phyloP scores from a whole-genome alignment of 2,888 invertebrate genomes.

The Tetramorium bicarinatum region DNA sequence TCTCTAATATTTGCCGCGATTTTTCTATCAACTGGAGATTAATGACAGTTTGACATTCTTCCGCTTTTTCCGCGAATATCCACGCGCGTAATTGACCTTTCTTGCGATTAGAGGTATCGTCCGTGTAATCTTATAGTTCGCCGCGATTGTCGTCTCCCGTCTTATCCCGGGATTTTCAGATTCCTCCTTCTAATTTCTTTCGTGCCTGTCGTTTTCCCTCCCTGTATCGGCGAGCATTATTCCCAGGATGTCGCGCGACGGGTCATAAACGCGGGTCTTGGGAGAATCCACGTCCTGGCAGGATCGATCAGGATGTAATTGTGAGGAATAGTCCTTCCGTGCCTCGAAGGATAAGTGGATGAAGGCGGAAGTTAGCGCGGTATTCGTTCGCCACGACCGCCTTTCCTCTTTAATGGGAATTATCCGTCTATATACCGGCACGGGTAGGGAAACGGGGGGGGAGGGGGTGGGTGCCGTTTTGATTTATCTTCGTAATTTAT shows the following conservation, averaged over 20 bases:
- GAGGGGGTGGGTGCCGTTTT: constrained; percentile 60
- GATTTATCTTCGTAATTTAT: constrained; percentile 73
- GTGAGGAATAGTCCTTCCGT: constrained; percentile 78
- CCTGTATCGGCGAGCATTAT: constrained; percentile 54
- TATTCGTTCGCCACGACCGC: constrained; percentile 50
- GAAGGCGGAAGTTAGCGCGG: constrained; percentile 72
- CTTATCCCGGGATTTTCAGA: constrained; percentile 35
- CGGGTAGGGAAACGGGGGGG: not conserved
- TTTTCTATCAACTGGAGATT: constrained; percentile 13
- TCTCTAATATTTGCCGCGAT: not conserved
- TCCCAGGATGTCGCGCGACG: constrained; percentile 52
- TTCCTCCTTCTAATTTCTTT: constrained; percentile 49
- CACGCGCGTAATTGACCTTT: constrained; percentile 9
- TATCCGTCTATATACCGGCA: constrained; percentile 61
- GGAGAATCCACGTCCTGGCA: constrained; percentile 61
- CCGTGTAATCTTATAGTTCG: constrained; percentile 24
- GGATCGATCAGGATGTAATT: constrained; percentile 79
- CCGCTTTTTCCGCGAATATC: not conserved
- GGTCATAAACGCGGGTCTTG: constrained; percentile 52
- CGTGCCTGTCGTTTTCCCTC: constrained; percentile 43
- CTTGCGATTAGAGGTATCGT: constrained; percentile 29
- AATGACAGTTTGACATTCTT: constrained; percentile 5
- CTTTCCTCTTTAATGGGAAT: constrained; percentile 70
- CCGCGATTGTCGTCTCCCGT: constrained; percentile 18
- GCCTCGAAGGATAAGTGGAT: constrained; percentile 76